These are phyloP conservation scores for Pachydiplax longipennis DNA, from an alignment of 2,888 invertebrate species.

Conservation along the genomic window DNA sequence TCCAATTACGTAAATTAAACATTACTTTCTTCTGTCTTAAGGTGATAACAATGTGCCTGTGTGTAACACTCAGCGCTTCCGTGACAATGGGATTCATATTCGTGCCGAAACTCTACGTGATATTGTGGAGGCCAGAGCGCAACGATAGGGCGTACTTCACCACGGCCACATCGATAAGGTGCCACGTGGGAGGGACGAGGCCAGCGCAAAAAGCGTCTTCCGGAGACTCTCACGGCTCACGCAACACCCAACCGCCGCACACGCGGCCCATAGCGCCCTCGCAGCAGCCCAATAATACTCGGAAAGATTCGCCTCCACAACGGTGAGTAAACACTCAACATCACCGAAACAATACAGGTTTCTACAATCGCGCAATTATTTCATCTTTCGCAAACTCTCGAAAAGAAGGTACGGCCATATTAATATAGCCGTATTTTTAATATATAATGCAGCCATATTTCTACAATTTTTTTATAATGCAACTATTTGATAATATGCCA, in stretches of 20 bases:
- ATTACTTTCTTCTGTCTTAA: conserved; percentile 64
- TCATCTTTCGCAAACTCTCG: too few relatives aligned
- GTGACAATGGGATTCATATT: conserved; percentile 74
- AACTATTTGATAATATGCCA: too few relatives aligned
- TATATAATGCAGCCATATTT: too few relatives aligned
- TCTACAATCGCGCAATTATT: too few relatives aligned
- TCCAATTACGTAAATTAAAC: too few relatives aligned
- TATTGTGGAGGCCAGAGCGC: conserved; percentile 76
- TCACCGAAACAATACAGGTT: too few relatives aligned
- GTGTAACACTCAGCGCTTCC: conserved; percentile 73
- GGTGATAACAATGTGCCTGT: conserved; percentile 73
- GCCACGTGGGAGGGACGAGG: conserved; percentile 66
- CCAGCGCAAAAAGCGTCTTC: conserved; percentile 60
- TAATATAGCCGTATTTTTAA: too few relatives aligned
- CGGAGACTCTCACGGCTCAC: conserved; percentile 57
- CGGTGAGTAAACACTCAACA: background rate
- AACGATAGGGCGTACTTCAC: conserved; percentile 69
- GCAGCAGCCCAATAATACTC: background rate
- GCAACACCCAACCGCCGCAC: conserved; percentile 47
- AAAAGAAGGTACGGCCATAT: too few relatives aligned
- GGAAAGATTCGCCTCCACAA: conserved; percentile 11
- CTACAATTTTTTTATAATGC: too few relatives aligned
- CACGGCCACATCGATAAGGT: conserved; percentile 71
- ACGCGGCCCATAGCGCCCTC: background rate
- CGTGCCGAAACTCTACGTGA: conserved; percentile 76